Base-by-base conservation (phyloP, 2,113 vertebrate genomes). In the Mormoops blainvillei region DNA sequence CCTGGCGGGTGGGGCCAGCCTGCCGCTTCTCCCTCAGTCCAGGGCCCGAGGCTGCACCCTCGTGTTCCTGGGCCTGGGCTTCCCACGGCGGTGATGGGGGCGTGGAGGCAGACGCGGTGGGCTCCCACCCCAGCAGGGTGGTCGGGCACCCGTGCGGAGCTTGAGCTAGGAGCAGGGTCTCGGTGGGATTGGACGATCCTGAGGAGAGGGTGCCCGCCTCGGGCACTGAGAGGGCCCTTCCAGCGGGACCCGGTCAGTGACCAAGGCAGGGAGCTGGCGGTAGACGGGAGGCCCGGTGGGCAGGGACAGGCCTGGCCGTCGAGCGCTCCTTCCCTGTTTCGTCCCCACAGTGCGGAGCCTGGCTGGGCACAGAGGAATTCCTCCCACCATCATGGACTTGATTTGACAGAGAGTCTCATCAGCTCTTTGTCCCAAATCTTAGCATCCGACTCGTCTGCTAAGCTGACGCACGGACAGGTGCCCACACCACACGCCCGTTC, bases 371-470 rank as follows among this genome's bases (percentile, higher is more conserved):
- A 9, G 58, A 77, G 68, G 41, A 58, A 36, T 50, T 24, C 50
- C 73, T 19, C 45, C 0, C 45, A 48, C 28, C 4, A 48, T 1
- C 43, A 15, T 11, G 4, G 43, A 85, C 95, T 77, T 14, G 36
- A 85, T 84, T 41, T 77, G 80, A 89, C 85, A 77, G 83, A 88
- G 76, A 96, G 76, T 91, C 89, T 38, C 41, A 8, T 87, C 81
- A 1, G 10, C 38, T 92, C 80, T 74, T 50, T 33, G 33, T 48
- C 61, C 92, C 94, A 45, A 54, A 93, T 73, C 95, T 94, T 89
- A 95, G 87, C 84, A 50, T 95, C 85, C 56, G 89, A 78, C 83
- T 91, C 88, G 83, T 98, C 95, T 92, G 87, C 93, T 81, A 54
- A 81, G 28, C 89, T 77, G 91, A 89, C 74, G 22, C 45, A 48